Conservation (phyloP, 2,113 vertebrate species). For the Nematolebias whitei region DNA sequence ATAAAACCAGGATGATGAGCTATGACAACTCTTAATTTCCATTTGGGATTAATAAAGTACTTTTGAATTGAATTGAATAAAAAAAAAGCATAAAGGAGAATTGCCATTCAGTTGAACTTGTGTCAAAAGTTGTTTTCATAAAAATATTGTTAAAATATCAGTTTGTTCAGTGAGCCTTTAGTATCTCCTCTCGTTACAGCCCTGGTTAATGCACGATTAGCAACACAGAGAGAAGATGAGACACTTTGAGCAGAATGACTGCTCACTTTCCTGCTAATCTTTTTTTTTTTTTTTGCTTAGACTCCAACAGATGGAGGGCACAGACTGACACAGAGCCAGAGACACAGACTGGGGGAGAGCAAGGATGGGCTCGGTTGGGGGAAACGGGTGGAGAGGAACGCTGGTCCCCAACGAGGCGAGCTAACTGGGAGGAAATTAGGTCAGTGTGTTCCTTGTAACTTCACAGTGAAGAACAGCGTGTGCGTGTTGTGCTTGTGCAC, state of each 20-base stretch:
- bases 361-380: constrained; percentile 64
- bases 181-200: too few relatives aligned
- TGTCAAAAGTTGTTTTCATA: too few relatives aligned
- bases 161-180: too few relatives aligned
- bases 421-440: constrained; percentile 78
- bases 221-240: background rate
- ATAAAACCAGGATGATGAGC: too few relatives aligned
- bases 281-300: constrained; percentile 14
- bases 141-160: too few relatives aligned
- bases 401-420: constrained; percentile 75
- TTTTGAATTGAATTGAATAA: too few relatives aligned
- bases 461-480: constrained; percentile 61
- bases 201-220: constrained; percentile 11
- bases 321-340: constrained; percentile 49
- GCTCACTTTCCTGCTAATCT: constrained; percentile 35
- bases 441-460: constrained; percentile 77
- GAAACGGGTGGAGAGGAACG: constrained; percentile 72
- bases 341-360: constrained; percentile 50
- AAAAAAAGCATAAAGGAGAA: too few relatives aligned
- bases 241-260: constrained; percentile 12
- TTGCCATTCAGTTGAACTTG: too few relatives aligned
- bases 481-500: constrained; percentile 39
- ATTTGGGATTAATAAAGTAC: too few relatives aligned
- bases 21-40: too few relatives aligned
- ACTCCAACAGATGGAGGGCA: constrained; percentile 63